Base-by-base conservation (phyloP, 1,140 invertebrate species). In the Drosophila sulfurigaster region DNA sequence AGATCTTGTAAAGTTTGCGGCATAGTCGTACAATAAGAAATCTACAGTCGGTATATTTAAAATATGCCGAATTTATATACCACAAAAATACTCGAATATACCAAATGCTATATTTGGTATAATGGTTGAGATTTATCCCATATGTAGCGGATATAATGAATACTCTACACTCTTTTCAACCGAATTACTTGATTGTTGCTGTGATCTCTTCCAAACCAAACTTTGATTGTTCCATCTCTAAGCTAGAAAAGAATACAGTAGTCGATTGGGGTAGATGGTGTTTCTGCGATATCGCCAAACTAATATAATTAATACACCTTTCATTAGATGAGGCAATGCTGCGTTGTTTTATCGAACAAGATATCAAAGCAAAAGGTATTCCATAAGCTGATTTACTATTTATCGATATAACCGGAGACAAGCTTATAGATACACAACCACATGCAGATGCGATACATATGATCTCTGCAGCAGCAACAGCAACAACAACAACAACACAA, bases 231-330 rank as follows among this genome's bases (percentile, higher is more conserved):
- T 1, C 13, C 58, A 41, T 13, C 49, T 46, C 60, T 48, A 62
- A 13, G 35, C 48, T 35, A 28, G 43, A 25, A 38, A 35, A 43
- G 16, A 20, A n/a, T 13, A 59, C 71, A 51, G 72, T 57, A 69
- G 66, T 62, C 60, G 32, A 1, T 16, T 1, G 16, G 1, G 10
- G 0, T 13, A 83, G 80, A 88, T 80, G 75, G 85, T 82, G 79
- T 76, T 66, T 56, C 64, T 13, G 13, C 58, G 75, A 86, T 87
- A 88, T 78, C 66, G 75, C 63, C n/a, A 58, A 25, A 62, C 56
- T 89, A 89, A 89, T 80, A 83, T 64, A 88, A 88, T 89, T 88
- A 89, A 88, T 89, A 83, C 74, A 78, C 80, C 77, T 83, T 75
- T 78, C 73, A 72, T 80, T 75, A 71, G 67, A 78, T 82, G 70